phyloP scores from a whole-genome alignment of 2,113 vertebrate species.

The Mandrillus leucophaeus region DNA sequence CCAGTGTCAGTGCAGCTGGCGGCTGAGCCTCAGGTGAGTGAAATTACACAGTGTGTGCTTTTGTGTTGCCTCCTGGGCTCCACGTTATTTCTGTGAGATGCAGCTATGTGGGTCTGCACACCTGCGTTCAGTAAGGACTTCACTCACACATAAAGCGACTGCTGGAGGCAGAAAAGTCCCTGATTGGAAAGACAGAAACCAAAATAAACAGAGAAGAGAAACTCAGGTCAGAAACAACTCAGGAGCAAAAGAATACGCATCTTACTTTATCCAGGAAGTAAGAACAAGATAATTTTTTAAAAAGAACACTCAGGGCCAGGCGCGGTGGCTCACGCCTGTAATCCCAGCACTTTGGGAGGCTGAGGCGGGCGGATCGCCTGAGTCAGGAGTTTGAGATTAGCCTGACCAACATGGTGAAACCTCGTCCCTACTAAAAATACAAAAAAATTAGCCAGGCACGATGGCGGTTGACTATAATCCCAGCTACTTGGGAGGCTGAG shows the following conservation, averaged over 20 bases:
- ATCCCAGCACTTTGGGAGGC: too few relatives aligned
- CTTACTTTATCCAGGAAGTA: not conserved
- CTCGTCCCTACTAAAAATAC: too few relatives aligned
- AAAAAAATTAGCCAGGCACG: too few relatives aligned
- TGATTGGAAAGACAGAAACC: not conserved
- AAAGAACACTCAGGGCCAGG: too few relatives aligned
- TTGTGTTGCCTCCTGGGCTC: not conserved
- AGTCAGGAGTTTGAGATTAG: too few relatives aligned
- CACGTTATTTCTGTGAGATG: accelerated
- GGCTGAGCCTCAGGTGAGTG: not conserved
- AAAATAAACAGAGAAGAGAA: not conserved
- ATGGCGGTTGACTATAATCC: too few relatives aligned
- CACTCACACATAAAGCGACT: not conserved
- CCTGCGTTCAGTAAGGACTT: too few relatives aligned
- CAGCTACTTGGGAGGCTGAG: too few relatives aligned
- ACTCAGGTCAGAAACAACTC: not conserved
- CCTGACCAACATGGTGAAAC: too few relatives aligned
- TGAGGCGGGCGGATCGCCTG: too few relatives aligned
- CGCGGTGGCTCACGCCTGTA: too few relatives aligned
- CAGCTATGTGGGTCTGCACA: accelerated
- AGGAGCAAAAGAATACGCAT: not conserved
- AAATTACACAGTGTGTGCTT: not conserved
- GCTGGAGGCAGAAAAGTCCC: not conserved
- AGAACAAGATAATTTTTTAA: not conserved
- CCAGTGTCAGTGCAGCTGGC: not conserved